Evolutionary conservation across 2,797 vertebrate species (phyloP).

Genomic region (Chaunax sp.): DNA sequence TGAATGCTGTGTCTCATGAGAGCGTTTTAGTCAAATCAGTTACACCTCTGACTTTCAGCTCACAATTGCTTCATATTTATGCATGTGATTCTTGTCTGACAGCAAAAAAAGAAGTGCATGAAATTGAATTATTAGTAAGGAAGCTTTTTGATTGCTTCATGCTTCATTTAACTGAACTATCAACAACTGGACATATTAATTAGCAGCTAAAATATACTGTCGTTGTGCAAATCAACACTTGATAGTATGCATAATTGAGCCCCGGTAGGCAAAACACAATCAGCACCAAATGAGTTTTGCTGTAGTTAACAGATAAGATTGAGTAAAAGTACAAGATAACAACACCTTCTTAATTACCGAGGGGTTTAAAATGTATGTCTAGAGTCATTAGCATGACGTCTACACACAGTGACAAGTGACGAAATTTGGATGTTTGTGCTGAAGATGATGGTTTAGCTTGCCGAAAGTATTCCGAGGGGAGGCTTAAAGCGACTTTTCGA

Average conservation of each 20-base stretch:
- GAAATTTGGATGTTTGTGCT: conserved; percentile 12
- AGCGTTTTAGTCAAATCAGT: conserved; percentile 26
- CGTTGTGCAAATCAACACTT: conserved; percentile 37
- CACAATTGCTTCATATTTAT: conserved; percentile 32
- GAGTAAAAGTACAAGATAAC: neutral
- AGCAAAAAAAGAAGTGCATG: neutral
- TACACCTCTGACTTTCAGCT: conserved; percentile 33
- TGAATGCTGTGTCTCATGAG: conserved; percentile 17
- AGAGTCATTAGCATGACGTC: conserved; percentile 24
- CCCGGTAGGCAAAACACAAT: conserved; percentile 25
- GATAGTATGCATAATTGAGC: conserved; percentile 35
- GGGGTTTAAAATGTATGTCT: conserved; percentile 27
- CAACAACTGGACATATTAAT: conserved; percentile 39
- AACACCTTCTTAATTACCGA: conserved; percentile 33
- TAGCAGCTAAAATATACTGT: conserved; percentile 29
- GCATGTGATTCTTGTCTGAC: conserved; percentile 15
- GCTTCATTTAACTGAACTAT: conserved; percentile 1
- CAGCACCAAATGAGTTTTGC: conserved; percentile 29
- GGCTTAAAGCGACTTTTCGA: too few relatives aligned
- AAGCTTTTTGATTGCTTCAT: conserved; percentile 2
- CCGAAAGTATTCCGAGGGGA: too few relatives aligned
- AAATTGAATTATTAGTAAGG: conserved; percentile 25
- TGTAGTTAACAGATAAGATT: conserved; percentile 21
- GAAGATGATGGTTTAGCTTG: too few relatives aligned
- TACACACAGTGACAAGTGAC: conserved; percentile 2